phyloP scores from a whole-genome alignment of 1,140 invertebrate species.

The Chymomyza costata region DNA sequence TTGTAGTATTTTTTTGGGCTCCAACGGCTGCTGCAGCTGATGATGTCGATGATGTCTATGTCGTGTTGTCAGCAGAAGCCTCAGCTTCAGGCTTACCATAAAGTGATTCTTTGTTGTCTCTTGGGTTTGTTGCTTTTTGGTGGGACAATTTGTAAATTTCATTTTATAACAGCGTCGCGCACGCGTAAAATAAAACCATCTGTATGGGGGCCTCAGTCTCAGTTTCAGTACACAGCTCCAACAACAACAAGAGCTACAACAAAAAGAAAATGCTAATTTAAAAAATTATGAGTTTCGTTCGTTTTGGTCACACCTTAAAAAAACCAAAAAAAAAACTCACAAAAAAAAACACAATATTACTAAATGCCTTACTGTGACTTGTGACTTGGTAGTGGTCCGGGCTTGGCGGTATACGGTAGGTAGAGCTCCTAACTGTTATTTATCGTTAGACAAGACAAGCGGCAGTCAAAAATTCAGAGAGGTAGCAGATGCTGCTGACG shows the following conservation, averaged over 20 bases:
- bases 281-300: conserved; percentile 74
- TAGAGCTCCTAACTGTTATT: conserved; percentile 68
- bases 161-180: conserved; percentile 63
- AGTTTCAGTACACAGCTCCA: conserved; percentile 15
- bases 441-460: conserved; percentile 70
- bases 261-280: conserved; percentile 71
- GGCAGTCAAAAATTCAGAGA: too few relatives aligned
- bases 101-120: conserved; percentile 59
- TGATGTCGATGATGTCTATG: conserved; percentile 65
- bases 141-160: conserved; percentile 74
- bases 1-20: too few relatives aligned
- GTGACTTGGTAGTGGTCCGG: too few relatives aligned
- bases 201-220: conserved; percentile 23
- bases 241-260: conserved; percentile 10
- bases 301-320: conserved; percentile 74
- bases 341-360: too few relatives aligned
- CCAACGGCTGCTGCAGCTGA: conserved; percentile 12
- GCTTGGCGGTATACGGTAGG: conserved; percentile 54
- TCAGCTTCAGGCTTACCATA: conserved; percentile 31
- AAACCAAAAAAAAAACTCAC: conserved; percentile 20
- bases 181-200: conserved; percentile 55
- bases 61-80: conserved; percentile 26
- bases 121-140: conserved; percentile 17
- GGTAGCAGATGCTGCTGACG: conserved; percentile 36
- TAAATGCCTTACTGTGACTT: too few relatives aligned